A percentile compares a stretch with the other conserved stretches of the same genome.
phyloP scores from a whole-genome alignment of 2,797 vertebrate genomes.

The Pantherophis alleghaniensis region DNA sequence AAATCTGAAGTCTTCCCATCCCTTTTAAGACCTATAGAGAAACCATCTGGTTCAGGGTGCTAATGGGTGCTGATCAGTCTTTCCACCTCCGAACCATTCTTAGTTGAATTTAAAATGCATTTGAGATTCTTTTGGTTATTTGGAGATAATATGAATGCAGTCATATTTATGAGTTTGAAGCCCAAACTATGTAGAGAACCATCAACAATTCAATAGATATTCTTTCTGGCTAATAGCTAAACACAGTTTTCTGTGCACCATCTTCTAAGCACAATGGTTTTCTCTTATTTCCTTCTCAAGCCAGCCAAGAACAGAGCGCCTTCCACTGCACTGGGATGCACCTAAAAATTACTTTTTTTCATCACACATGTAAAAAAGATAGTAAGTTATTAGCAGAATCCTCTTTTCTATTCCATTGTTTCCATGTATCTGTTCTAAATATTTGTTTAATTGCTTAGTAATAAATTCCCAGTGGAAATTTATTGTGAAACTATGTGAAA shows the following conservation, averaged over 20 bases:
- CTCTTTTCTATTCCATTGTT: not conserved
- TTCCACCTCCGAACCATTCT: not conserved
- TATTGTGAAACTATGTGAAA: not conserved
- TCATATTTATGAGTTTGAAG: not conserved
- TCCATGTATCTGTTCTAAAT: not conserved
- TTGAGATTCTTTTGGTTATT: not conserved
- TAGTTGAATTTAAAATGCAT: not conserved
- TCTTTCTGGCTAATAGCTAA: not conserved
- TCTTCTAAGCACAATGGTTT: not conserved
- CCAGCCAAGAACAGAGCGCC: not conserved
- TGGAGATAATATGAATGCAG: not conserved
- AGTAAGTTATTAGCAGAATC: not conserved
- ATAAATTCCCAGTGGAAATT: not conserved
- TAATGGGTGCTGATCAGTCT: not conserved
- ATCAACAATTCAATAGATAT: not conserved
- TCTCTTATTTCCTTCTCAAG: not conserved
- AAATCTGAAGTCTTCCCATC: not conserved
- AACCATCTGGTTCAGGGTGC: not conserved
- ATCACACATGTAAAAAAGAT: not conserved
- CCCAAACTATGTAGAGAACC: not conserved
- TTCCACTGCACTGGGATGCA: not conserved
- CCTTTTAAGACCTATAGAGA: not conserved
- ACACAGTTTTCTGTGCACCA: not conserved
- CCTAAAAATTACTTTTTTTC: not conserved
- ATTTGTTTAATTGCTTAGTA: not conserved